Evolutionary conservation across 2,797 vertebrate genomes (phyloP).

Genomic region (Cryptoprocta ferox): DNA sequence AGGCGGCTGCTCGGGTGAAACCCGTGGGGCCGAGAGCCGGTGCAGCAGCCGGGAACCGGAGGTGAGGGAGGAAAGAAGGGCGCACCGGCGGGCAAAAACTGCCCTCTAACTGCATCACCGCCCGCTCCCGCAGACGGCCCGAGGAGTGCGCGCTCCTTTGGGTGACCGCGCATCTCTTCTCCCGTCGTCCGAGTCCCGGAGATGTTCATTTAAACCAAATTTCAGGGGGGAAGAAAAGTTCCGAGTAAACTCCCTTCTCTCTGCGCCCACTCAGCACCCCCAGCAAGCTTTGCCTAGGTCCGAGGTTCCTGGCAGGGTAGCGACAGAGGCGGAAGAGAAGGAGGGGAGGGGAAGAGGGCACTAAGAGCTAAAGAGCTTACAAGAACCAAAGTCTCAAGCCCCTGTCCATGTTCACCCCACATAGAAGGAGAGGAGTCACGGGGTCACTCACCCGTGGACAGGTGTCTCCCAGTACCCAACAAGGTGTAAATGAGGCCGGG

Average conservation of each 20-base stretch:
- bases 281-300: not conserved
- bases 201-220: constrained; percentile 3
- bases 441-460: constrained; percentile 92
- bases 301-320: not conserved
- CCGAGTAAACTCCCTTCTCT: not conserved
- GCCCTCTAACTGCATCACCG: not conserved
- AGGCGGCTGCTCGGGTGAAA: not conserved
- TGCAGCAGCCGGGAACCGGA: fast-evolving
- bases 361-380: not conserved
- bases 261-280: not conserved
- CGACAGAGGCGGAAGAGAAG: not conserved
- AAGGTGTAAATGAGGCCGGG: constrained; percentile 94
- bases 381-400: not conserved
- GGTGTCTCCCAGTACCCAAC: constrained; percentile 94
- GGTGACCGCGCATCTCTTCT: not conserved
- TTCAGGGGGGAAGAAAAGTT: not conserved
- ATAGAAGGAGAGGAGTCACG: not conserved
- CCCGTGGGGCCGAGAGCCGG: not conserved
- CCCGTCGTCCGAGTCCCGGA: not conserved
- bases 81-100: not conserved
- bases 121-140: not conserved
- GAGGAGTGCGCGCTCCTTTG: not conserved
- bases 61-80: not conserved
- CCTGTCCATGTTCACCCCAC: not conserved
- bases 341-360: not conserved